Evolutionary conservation across 2,888 invertebrate genomes (phyloP).

Genomic region (Lymantria dispar): DNA sequence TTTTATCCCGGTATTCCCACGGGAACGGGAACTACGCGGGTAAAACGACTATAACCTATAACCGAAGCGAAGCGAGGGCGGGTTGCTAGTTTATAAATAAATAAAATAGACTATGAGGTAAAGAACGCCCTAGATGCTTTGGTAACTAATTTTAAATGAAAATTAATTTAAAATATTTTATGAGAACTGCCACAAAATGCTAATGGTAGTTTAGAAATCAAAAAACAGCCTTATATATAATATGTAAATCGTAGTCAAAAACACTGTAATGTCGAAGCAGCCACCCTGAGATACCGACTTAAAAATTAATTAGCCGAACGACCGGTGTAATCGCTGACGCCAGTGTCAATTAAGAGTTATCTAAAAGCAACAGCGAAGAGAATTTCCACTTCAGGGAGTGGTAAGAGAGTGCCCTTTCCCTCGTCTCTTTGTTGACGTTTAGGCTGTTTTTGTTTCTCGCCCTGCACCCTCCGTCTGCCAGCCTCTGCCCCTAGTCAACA

Average conservation of each 20-base stretch:
- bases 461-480: conserved; percentile 44
- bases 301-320: conserved; percentile 82
- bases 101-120: too few relatives aligned
- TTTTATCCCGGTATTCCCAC: too few relatives aligned
- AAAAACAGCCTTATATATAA: conserved; percentile 49
- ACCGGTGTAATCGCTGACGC: conserved; percentile 76
- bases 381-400: conserved; percentile 52
- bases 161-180: conserved; percentile 46
- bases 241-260: conserved; percentile 68
- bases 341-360: conserved; percentile 66
- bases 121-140: conserved; percentile 1
- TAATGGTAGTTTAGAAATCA: conserved; percentile 42
- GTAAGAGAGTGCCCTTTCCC: conserved; percentile 52
- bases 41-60: too few relatives aligned
- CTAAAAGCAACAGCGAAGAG: conserved; percentile 44
- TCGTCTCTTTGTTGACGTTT: conserved; percentile 39
- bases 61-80: too few relatives aligned
- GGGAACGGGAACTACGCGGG: too few relatives aligned
- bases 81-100: conserved; percentile 24
- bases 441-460: conserved; percentile 39
- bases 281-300: conserved; percentile 68
- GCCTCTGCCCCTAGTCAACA: conserved; percentile 55
- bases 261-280: conserved; percentile 67
- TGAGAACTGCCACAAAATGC: conserved; percentile 45
- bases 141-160: conserved; percentile 16